Evolutionary conservation across 2,888 invertebrate genomes (phyloP).

Genomic region (Shargacucullia verbasci): DNA sequence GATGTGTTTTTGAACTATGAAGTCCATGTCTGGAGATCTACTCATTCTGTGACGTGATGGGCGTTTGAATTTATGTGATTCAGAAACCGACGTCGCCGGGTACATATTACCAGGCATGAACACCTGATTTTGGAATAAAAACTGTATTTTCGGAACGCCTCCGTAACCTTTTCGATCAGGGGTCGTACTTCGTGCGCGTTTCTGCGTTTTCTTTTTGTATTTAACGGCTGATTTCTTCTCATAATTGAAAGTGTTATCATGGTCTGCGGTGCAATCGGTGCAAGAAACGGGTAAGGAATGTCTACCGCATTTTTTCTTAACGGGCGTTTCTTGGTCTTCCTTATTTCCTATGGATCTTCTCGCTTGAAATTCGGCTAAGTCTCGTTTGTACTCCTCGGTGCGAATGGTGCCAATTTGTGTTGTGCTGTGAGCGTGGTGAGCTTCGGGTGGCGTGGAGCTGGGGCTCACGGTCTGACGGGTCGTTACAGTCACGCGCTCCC

Average conservation of each 20-base stretch:
- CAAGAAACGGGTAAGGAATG: conserved; percentile 82
- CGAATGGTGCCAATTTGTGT: conserved; percentile 79
- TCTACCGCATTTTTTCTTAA: conserved; percentile 80
- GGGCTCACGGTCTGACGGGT: conserved; percentile 71
- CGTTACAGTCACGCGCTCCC: conserved; percentile 84
- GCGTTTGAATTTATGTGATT: conserved; percentile 68
- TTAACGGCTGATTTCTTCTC: conserved; percentile 82
- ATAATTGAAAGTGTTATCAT: conserved; percentile 81
- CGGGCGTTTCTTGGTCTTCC: conserved; percentile 72
- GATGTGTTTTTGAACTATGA: conserved; percentile 74
- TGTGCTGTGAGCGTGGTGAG: conserved; percentile 55
- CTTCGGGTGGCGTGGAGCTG: conserved; percentile 59
- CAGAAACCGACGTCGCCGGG: conserved; percentile 67
- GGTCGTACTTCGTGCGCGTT: conserved; percentile 70
- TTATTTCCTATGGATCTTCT: conserved; percentile 74
- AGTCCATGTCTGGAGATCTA: conserved; percentile 71
- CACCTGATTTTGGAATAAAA: conserved; percentile 86
- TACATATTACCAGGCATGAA: conserved; percentile 83
- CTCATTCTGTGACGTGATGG: conserved; percentile 59
- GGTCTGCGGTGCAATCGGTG: conserved; percentile 78
- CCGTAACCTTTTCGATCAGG: conserved; percentile 67
- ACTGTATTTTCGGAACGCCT: conserved; percentile 82
- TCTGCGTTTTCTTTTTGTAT: conserved; percentile 77
- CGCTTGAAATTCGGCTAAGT: conserved; percentile 85
- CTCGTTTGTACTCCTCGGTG: conserved; percentile 85